phyloP scores from a whole-genome alignment of 2,888 invertebrate genomes.

The Cynaeus angustus region DNA sequence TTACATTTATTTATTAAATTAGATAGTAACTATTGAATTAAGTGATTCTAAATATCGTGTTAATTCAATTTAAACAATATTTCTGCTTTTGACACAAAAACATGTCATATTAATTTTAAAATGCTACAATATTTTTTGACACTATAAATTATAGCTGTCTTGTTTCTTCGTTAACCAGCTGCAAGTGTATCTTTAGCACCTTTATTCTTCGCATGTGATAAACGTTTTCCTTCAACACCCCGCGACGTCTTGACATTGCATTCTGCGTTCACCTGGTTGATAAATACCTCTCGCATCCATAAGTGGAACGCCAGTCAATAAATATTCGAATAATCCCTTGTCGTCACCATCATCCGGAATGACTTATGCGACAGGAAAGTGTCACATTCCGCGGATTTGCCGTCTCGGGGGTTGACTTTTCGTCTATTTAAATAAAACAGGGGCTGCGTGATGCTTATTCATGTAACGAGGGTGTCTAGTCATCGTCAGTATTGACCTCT shows the following conservation, averaged over 20 bases:
- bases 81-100: too few relatives aligned
- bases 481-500: slow-evolving; percentile 53
- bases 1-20: too few relatives aligned
- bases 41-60: too few relatives aligned
- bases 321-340: slow-evolving; percentile 58
- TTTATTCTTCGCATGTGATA: slow-evolving; percentile 33
- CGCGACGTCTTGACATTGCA: slow-evolving; percentile 31
- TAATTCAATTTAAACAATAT: too few relatives aligned
- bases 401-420: slow-evolving; percentile 29
- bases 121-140: too few relatives aligned
- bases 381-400: slow-evolving; percentile 54
- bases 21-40: too few relatives aligned
- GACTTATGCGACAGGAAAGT: slow-evolving; percentile 58
- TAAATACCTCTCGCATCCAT: slow-evolving; percentile 45
- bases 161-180: background rate
- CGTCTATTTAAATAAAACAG: slow-evolving; percentile 22
- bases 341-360: slow-evolving; percentile 54
- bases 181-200: background rate
- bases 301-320: slow-evolving; percentile 50
- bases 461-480: slow-evolving; percentile 45
- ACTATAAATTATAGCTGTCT: background rate
- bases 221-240: slow-evolving; percentile 36
- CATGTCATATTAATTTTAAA: too few relatives aligned
- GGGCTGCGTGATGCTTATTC: slow-evolving; percentile 47
- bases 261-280: slow-evolving; percentile 44